Percentiles rank a stretch among this genome's conserved stretches.
phyloP scores from a whole-genome alignment of 2,113 vertebrate genomes.

The Ptilonorhynchus violaceus region DNA sequence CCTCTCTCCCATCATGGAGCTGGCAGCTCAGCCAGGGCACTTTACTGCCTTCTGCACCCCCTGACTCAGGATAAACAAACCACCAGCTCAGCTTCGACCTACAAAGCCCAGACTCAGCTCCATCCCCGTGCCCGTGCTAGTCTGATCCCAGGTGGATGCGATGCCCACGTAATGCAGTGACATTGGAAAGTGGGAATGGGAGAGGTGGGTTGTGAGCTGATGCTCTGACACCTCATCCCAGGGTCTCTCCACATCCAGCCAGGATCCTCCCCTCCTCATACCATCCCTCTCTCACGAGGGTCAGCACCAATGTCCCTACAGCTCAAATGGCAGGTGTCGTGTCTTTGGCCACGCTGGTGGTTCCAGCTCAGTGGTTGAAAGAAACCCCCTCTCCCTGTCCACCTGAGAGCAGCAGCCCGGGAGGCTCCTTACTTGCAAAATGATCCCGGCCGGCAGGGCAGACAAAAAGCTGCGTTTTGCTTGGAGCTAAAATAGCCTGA shows the following conservation, averaged over 20 bases:
- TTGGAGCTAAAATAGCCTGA: slow-evolving; percentile 78
- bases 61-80: neutral
- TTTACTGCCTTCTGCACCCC: too few species aligned
- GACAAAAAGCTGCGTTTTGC: slow-evolving; percentile 73
- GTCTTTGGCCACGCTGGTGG: neutral
- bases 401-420: neutral
- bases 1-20: too few species aligned
- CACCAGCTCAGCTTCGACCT: neutral
- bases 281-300: neutral
- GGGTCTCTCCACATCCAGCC: neutral
- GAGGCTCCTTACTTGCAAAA: slow-evolving; percentile 85
- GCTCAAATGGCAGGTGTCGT: neutral
- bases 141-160: neutral
- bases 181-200: rapidly evolving
- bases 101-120: neutral
- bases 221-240: neutral
- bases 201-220: neutral
- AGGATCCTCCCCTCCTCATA: neutral
- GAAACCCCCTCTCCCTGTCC: neutral
- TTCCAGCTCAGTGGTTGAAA: neutral
- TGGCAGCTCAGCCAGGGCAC: too few species aligned
- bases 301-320: neutral
- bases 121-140: rapidly evolving
- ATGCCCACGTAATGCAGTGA: rapidly evolving
- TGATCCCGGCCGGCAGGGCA: slow-evolving; percentile 74